A percentile compares a stretch with the other conserved stretches of the same genome.
Evolutionary conservation across 1,140 invertebrate genomes (phyloP).

Genomic region (Bombus confusus): DNA sequence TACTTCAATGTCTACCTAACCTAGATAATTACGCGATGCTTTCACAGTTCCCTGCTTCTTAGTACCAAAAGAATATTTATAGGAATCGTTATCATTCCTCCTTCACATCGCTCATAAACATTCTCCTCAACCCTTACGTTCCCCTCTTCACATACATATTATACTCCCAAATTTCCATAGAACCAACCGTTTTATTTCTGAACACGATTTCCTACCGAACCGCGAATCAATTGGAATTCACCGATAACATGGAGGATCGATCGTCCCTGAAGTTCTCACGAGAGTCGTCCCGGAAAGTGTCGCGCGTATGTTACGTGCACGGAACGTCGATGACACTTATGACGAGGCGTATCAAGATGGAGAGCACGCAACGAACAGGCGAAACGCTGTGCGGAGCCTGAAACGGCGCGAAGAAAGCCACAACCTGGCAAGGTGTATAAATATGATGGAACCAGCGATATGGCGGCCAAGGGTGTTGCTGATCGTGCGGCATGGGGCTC

Average conservation of each 20-base stretch:
- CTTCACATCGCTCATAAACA: neutral
- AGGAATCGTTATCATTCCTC: neutral
- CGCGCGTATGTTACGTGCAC: slow-evolving; percentile 8
- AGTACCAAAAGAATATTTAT: neutral
- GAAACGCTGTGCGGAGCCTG: slow-evolving; percentile 38
- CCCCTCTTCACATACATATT: neutral
- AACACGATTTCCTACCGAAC: slow-evolving; percentile 5
- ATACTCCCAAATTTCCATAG: slow-evolving; percentile 24
- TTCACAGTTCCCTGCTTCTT: neutral
- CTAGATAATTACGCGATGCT: neutral
- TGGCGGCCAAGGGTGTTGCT: slow-evolving; percentile 61
- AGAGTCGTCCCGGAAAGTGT: neutral
- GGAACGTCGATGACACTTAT: slow-evolving; percentile 36
- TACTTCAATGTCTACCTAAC: neutral
- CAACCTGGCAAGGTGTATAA: slow-evolving; percentile 68
- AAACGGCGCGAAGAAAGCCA: slow-evolving; percentile 51
- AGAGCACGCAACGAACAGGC: slow-evolving; percentile 23
- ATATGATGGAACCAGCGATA: slow-evolving; percentile 67
- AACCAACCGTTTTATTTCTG: neutral
- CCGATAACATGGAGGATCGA: neutral
- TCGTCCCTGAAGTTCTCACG: slow-evolving; percentile 16
- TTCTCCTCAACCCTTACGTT: slow-evolving; percentile 2
- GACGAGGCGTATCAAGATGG: slow-evolving; percentile 12
- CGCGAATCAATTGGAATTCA: slow-evolving; percentile 29
- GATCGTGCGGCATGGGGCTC: slow-evolving; percentile 57